Conservation (phyloP, 2,113 vertebrate genomes). For the Atlantisia rogersi region DNA sequence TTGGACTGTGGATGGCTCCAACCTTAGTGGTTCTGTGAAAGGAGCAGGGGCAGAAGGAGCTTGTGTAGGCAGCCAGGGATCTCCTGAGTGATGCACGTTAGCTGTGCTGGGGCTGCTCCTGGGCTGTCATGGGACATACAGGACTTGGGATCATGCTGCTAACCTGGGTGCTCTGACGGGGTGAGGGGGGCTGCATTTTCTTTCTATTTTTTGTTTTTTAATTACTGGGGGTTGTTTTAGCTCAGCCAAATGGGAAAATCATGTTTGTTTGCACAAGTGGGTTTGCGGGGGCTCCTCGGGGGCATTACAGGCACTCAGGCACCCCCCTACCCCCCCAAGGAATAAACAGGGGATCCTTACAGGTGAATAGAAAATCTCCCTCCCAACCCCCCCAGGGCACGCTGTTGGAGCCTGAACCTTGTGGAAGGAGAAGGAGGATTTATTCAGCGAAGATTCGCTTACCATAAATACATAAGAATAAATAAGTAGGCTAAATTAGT, state of each 20-base stretch:
- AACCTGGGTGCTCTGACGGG: no score
- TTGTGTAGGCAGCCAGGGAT: no score
- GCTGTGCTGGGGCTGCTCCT: no score
- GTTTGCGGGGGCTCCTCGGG: neutral
- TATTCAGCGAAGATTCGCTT: neutral
- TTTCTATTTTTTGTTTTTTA: neutral
- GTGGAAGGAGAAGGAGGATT: slow-evolving; percentile 25
- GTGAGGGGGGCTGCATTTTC: neutral
- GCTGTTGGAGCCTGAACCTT: neutral
- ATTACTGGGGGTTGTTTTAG: neutral
- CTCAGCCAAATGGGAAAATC: neutral
- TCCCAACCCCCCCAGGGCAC: neutral
- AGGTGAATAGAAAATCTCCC: neutral
- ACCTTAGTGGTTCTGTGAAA: no score
- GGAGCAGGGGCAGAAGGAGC: no score
- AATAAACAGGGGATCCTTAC: neutral
- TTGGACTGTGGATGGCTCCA: no score
- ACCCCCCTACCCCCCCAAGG: neutral
- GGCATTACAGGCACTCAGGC: neutral
- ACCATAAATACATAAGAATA: slow-evolving; percentile 58
- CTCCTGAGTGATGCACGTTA: no score
- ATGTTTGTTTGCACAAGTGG: neutral
- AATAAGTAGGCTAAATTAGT: slow-evolving; percentile 56
- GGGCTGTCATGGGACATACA: no score
- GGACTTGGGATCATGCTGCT: no score